Conservation (phyloP, 2,888 invertebrate genomes). For the Erebia epiphron region DNA sequence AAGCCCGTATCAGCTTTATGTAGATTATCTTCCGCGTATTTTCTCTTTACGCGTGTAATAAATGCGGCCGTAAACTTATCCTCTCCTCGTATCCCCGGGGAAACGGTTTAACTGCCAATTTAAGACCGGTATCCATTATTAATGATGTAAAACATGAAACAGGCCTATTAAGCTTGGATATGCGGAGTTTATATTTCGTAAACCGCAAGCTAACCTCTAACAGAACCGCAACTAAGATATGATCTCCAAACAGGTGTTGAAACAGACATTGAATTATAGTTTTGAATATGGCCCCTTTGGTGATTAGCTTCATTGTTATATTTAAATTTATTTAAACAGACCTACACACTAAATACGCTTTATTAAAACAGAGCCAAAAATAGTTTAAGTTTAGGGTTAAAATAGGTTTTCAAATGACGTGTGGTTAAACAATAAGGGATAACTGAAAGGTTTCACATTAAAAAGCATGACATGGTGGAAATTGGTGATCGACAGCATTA, state of each 20-base stretch:
- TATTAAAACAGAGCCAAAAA: too few relatives aligned
- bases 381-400: too few relatives aligned
- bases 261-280: slow-evolving; percentile 2
- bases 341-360: too few relatives aligned
- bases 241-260: slow-evolving; percentile 18
- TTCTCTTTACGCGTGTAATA: slow-evolving; percentile 36
- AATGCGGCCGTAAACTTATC: slow-evolving; percentile 34
- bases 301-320: background rate
- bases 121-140: slow-evolving; percentile 59
- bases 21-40: slow-evolving; percentile 30
- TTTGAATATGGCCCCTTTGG: background rate
- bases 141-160: slow-evolving; percentile 58
- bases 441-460: background rate
- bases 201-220: slow-evolving; percentile 18
- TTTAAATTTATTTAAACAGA: background rate
- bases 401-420: too few relatives aligned
- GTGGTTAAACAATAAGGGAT: background rate
- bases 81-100: slow-evolving; percentile 39
- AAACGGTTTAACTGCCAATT: slow-evolving; percentile 55
- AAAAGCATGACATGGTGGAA: background rate
- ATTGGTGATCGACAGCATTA: background rate
- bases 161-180: slow-evolving; percentile 56
- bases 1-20: slow-evolving; percentile 23
- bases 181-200: slow-evolving; percentile 37
- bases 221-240: slow-evolving; percentile 24